A percentile compares a stretch with the other conserved stretches of the same genome.
phyloP scores from a whole-genome alignment of 1,140 invertebrate genomes.

The Theocolax elegans region DNA sequence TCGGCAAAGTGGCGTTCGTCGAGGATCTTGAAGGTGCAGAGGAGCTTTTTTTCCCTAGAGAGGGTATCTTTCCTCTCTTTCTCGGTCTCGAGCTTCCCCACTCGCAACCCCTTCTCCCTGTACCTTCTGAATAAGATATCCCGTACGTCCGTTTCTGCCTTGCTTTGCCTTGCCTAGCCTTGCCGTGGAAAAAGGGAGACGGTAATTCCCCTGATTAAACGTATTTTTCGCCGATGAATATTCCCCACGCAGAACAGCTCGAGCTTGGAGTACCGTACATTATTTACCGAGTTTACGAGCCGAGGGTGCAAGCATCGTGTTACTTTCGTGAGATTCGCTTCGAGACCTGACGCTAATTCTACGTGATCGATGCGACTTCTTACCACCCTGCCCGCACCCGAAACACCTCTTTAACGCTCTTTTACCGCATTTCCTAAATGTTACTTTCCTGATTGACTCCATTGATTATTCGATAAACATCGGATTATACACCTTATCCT shows the following conservation, averaged over 20 bases:
- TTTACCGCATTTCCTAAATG: too few species aligned
- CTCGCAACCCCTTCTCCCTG: background rate
- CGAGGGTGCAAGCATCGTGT: background rate
- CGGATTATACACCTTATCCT: too few species aligned
- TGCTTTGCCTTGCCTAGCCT: too few species aligned
- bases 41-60: too few species aligned
- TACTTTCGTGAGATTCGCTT: constrained; percentile 18
- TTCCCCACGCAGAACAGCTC: background rate
- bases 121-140: constrained; percentile 26
- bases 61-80: constrained; percentile 31
- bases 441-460: too few species aligned
- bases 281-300: constrained; percentile 34
- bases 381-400: background rate
- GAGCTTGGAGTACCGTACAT: background rate
- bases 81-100: too few species aligned
- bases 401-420: too few species aligned
- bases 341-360: constrained; percentile 5
- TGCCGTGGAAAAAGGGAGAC: background rate
- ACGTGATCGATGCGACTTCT: constrained; percentile 17
- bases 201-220: constrained; percentile 42
- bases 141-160: constrained; percentile 27
- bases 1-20: too few species aligned
- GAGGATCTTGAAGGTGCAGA: too few species aligned
- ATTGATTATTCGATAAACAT: too few species aligned
- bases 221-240: constrained; percentile 32